These are phyloP conservation scores for Agrilus planipennis DNA, from an alignment of 1,140 invertebrate species.

Conservation along the genomic window DNA sequence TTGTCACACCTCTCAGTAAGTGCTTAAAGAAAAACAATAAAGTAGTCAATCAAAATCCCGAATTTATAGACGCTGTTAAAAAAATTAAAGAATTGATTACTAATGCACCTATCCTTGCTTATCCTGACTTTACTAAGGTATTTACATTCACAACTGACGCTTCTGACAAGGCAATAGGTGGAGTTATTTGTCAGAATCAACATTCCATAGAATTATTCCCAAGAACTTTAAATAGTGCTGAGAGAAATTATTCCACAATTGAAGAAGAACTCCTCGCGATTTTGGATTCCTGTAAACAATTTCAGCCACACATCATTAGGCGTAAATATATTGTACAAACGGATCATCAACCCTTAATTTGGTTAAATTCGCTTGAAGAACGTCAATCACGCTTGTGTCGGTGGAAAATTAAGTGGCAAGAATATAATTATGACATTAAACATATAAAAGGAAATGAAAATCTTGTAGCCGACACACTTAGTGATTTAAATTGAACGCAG, in stretches of 20 bases:
- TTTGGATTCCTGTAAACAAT: slow-evolving; percentile 29
- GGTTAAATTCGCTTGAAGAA: too few species aligned
- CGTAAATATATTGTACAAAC: slow-evolving; percentile 30
- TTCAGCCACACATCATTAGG: slow-evolving; percentile 31
- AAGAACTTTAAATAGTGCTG: slow-evolving; percentile 23
- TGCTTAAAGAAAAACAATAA: slow-evolving; percentile 14
- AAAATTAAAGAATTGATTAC: slow-evolving; percentile 21
- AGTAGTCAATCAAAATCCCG: slow-evolving; percentile 17
- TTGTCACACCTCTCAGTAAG: slow-evolving; percentile 16
- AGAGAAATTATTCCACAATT: slow-evolving; percentile 30
- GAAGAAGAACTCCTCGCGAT: slow-evolving; percentile 37
- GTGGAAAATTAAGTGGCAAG: too few species aligned
- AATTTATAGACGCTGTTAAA: slow-evolving; percentile 17
- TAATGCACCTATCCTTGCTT: slow-evolving; percentile 18
- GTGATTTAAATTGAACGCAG: too few species aligned
- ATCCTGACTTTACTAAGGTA: slow-evolving; percentile 19
- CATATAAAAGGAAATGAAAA: too few species aligned
- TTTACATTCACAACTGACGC: slow-evolving; percentile 24
- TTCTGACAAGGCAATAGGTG: slow-evolving; percentile 24
- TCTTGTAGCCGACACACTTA: too few species aligned
- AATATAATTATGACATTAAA: too few species aligned
- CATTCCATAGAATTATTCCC: slow-evolving; percentile 31
- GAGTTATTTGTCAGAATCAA: slow-evolving; percentile 21
- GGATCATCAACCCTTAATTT: slow-evolving; percentile 32
- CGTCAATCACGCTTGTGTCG: too few species aligned